phyloP scores from a whole-genome alignment of 2,113 vertebrate genomes.

The Nanger granti region DNA sequence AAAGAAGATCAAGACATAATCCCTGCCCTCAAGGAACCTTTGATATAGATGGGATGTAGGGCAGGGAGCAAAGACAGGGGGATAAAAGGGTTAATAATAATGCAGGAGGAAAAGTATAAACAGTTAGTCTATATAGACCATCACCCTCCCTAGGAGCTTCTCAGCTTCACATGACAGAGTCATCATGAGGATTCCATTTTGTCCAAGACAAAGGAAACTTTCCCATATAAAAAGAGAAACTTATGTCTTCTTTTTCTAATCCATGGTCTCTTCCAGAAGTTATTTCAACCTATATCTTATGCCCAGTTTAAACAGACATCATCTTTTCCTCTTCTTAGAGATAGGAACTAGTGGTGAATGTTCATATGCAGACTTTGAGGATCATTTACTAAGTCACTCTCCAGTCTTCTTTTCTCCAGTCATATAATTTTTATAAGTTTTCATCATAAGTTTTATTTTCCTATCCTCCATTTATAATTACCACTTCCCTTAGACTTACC shows the following conservation, averaged over 20 bases:
- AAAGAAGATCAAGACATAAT: background rate
- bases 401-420: background rate
- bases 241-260: background rate
- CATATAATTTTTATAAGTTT: background rate
- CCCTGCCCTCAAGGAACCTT: background rate
- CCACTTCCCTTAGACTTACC: background rate
- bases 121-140: background rate
- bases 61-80: background rate
- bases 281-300: background rate
- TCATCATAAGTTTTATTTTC: background rate
- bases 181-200: background rate
- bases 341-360: background rate
- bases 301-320: background rate
- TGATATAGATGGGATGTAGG: background rate
- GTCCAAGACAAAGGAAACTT: background rate
- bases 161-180: background rate
- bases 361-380: background rate
- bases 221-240: background rate
- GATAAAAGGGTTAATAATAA: background rate
- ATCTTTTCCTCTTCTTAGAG: background rate
- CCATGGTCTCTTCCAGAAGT: background rate
- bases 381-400: background rate
- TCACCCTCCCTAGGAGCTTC: background rate
- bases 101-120: background rate
- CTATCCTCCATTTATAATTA: background rate